phyloP scores from a whole-genome alignment of 2,888 invertebrate genomes.

The Agrochola circellaris region DNA sequence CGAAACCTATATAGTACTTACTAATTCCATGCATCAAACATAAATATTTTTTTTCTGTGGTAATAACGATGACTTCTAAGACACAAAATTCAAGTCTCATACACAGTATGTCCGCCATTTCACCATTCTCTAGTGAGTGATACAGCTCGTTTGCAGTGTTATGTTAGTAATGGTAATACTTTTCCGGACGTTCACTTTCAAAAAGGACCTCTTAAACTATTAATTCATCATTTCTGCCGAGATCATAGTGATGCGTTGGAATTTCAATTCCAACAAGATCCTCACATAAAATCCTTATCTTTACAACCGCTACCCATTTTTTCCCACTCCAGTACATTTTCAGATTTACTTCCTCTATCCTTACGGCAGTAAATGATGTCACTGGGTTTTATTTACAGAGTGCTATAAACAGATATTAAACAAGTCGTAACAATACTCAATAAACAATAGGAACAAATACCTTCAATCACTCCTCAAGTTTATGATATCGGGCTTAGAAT shows the following conservation, averaged over 20 bases:
- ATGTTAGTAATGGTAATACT: neutral
- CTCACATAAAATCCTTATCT: constrained; percentile 29
- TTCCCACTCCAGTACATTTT: constrained; percentile 4
- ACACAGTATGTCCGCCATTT: neutral
- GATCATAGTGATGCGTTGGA: neutral
- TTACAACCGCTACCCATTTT: constrained; percentile 19
- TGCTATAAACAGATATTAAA: constrained; percentile 46
- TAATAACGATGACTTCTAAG: neutral
- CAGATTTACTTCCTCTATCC: neutral
- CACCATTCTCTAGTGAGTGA: neutral
- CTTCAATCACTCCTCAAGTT: constrained; percentile 32
- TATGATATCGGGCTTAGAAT: constrained; percentile 27
- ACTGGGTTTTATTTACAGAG: constrained; percentile 32
- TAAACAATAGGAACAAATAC: constrained; percentile 34
- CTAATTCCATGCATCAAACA: neutral
- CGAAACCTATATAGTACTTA: neutral
- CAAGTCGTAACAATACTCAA: constrained; percentile 52
- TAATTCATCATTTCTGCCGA: neutral
- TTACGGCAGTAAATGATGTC: constrained; percentile 43
- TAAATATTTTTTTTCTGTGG: too few species aligned
- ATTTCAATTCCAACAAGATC: constrained; percentile 27
- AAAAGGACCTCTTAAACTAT: neutral
- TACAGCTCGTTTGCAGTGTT: neutral
- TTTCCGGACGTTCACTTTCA: neutral
- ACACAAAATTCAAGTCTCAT: neutral